A percentile compares a stretch with the other conserved stretches of the same genome.
These are phyloP conservation scores for Macrochelys suwanniensis DNA, from an alignment of 2,797 vertebrate genomes.

Conservation along the genomic window DNA sequence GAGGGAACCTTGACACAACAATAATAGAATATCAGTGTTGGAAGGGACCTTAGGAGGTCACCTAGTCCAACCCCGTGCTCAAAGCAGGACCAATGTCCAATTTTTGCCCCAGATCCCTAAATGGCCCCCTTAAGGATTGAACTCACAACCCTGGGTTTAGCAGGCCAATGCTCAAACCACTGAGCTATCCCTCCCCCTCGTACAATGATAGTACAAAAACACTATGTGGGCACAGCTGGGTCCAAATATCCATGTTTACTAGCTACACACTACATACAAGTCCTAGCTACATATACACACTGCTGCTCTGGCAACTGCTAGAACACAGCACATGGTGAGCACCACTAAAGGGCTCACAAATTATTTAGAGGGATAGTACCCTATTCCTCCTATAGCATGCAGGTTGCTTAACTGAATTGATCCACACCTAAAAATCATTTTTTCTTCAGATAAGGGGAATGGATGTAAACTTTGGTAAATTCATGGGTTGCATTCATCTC, in stretches of 20 bases:
- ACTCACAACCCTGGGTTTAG: too few relatives aligned
- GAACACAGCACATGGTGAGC: neutral
- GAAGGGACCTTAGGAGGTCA: too few relatives aligned
- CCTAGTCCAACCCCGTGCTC: too few relatives aligned
- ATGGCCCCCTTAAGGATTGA: too few relatives aligned
- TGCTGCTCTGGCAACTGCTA: neutral
- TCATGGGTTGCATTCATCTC: accelerated
- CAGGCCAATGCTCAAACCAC: too few relatives aligned
- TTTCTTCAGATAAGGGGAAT: neutral
- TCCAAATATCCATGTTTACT: neutral
- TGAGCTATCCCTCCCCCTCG: too few relatives aligned
- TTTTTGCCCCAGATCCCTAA: too few relatives aligned
- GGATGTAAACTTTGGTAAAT: neutral
- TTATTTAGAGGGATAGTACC: neutral
- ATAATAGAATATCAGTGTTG: too few relatives aligned
- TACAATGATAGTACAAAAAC: neutral
- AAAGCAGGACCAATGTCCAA: too few relatives aligned
- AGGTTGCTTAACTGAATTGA: neutral
- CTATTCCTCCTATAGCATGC: neutral
- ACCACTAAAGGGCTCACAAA: neutral
- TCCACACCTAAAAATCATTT: neutral
- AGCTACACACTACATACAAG: neutral
- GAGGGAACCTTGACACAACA: too few relatives aligned
- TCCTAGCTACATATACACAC: neutral
- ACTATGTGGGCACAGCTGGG: neutral